Evolutionary conservation across 2,113 vertebrate species (phyloP).

Genomic region (Poeciliopsis retropinna): DNA sequence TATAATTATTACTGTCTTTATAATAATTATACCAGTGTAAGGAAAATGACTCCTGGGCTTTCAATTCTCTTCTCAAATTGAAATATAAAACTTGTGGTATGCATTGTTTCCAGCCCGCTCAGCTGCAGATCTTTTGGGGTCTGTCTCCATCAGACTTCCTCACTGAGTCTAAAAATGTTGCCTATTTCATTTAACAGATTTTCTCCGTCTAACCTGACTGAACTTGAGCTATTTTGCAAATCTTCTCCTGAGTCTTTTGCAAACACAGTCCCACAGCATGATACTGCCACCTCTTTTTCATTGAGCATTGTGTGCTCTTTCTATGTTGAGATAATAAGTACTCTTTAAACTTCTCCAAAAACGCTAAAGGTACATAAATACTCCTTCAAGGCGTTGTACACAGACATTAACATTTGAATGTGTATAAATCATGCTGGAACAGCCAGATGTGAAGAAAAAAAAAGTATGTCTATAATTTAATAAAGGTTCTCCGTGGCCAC

Average conservation of each 20-base stretch:
- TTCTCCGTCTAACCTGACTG: too few relatives aligned
- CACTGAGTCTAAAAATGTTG: neutral
- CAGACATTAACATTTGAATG: slow-evolving; percentile 62
- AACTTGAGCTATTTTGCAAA: too few relatives aligned
- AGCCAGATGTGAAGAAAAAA: slow-evolving; percentile 49
- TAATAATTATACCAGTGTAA: too few relatives aligned
- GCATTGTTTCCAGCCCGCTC: neutral
- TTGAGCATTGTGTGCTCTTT: neutral
- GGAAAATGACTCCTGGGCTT: neutral
- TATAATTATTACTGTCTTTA: neutral
- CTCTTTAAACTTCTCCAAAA: neutral
- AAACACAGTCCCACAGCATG: too few relatives aligned
- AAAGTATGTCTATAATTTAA: slow-evolving; percentile 70
- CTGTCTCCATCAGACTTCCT: neutral
- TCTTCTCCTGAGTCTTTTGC: too few relatives aligned
- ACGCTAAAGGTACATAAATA: neutral
- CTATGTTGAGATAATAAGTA: neutral
- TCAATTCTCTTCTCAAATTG: neutral
- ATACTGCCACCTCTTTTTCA: too few relatives aligned
- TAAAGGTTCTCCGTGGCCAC: slow-evolving; percentile 61
- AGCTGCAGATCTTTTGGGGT: neutral
- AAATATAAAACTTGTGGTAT: neutral
- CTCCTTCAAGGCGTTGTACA: neutral
- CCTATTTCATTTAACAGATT: neutral
- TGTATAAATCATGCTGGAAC: slow-evolving; percentile 50